A percentile compares a stretch with the other conserved stretches of the same genome.
Evolutionary conservation across 2,888 invertebrate genomes (phyloP).

Genomic region (Uropetala carovei): DNA sequence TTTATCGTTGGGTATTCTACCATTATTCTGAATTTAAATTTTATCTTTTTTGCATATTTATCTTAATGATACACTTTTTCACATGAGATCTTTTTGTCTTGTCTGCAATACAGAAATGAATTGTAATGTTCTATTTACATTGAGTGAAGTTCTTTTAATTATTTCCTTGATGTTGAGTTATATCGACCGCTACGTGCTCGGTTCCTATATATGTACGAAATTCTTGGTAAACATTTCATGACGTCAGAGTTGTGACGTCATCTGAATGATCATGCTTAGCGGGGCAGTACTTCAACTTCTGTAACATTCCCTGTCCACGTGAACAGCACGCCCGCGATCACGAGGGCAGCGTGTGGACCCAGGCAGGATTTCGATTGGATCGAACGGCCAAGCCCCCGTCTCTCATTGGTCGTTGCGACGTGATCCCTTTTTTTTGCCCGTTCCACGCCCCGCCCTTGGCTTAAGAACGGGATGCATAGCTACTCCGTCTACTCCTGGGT

Average conservation of each 20-base stretch:
- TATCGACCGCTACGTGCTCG: background rate
- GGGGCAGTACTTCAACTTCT: constrained; percentile 74
- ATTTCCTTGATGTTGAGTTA: too few species aligned
- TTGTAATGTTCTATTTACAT: too few species aligned
- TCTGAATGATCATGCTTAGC: constrained; percentile 79
- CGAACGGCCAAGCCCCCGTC: constrained; percentile 83
- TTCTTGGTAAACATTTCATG: constrained; percentile 47
- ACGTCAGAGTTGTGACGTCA: constrained; percentile 76
- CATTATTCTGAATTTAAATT: too few species aligned
- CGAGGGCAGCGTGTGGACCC: constrained; percentile 84
- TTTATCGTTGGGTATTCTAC: too few species aligned
- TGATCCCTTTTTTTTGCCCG: constrained; percentile 71
- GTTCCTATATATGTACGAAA: background rate
- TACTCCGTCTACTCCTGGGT: constrained; percentile 70
- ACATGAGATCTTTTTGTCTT: too few species aligned
- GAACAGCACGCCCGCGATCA: constrained; percentile 87
- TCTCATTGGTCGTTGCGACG: constrained; percentile 78
- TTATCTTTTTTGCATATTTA: too few species aligned
- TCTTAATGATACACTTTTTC: too few species aligned
- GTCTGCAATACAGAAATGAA: too few species aligned
- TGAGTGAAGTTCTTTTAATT: too few species aligned
- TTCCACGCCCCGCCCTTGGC: constrained; percentile 51
- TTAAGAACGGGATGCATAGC: constrained; percentile 26
- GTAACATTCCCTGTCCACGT: constrained; percentile 88
- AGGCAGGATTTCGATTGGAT: constrained; percentile 80